phyloP scores from a whole-genome alignment of 2,888 invertebrate genomes.

The Clitarchus hookeri region DNA sequence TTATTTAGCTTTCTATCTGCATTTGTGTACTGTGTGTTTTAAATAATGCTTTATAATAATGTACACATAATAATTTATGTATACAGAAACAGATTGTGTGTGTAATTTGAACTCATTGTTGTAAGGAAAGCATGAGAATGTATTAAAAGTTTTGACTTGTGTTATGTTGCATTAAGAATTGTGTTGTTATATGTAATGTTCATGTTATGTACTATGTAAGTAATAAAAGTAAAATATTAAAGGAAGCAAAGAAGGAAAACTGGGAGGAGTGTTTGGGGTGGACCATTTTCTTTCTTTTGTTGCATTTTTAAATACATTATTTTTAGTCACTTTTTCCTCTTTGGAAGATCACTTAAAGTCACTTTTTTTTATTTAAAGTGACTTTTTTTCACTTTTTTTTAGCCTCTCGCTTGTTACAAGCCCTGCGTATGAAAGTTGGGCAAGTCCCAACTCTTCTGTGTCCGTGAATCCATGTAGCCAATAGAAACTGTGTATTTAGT shows the following conservation, averaged over 20 bases:
- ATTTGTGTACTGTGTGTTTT: too few species aligned
- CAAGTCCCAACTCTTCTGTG: too few species aligned
- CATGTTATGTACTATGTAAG: too few species aligned
- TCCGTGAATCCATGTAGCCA: too few species aligned
- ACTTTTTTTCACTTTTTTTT: background rate
- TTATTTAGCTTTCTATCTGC: too few species aligned
- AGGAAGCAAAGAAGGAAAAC: background rate
- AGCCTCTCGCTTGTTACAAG: background rate
- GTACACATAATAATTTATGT: too few species aligned
- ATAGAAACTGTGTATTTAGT: too few species aligned
- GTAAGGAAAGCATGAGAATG: background rate
- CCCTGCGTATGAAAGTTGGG: too few species aligned
- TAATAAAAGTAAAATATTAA: background rate
- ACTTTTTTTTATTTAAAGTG: background rate
- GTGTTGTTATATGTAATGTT: too few species aligned
- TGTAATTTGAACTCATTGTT: background rate
- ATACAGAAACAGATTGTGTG: too few species aligned
- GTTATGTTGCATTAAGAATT: background rate
- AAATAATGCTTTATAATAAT: too few species aligned
- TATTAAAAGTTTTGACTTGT: background rate
- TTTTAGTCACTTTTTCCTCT: background rate
- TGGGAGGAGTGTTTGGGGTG: background rate
- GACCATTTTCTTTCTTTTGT: background rate
- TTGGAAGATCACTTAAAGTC: background rate
- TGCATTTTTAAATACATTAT: background rate